Conservation (phyloP, 1,140 invertebrate species). For the Drosophila ercepeae region DNA sequence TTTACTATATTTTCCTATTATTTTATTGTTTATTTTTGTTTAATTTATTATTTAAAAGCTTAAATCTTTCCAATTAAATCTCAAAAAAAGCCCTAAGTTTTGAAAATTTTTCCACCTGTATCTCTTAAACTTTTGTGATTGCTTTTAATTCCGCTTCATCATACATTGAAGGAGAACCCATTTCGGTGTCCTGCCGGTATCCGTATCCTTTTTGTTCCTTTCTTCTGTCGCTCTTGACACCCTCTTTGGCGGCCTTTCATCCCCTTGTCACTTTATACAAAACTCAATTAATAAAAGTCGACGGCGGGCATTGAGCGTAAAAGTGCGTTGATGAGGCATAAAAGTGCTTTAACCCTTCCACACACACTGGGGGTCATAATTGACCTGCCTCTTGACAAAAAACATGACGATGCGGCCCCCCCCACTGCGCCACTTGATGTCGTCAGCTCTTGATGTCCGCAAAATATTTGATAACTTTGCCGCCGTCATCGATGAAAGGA, state of each 20-base stretch:
- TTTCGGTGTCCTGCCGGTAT: not conserved
- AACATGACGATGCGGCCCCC: not conserved
- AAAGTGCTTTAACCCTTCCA: conserved; percentile 57
- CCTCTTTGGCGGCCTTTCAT: not conserved
- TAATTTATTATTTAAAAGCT: no score
- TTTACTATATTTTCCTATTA: not conserved
- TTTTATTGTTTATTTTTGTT: not conserved
- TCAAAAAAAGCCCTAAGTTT: no score
- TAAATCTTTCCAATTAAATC: no score
- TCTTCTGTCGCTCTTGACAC: no score
- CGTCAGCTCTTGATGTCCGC: not conserved
- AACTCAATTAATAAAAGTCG: conserved; percentile 74
- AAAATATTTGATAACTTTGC: not conserved
- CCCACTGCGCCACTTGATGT: not conserved
- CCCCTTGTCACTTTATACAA: conserved; percentile 51
- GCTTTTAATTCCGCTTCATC: conserved; percentile 19
- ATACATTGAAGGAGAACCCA: conserved; percentile 6
- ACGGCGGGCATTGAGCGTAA: conserved; percentile 59
- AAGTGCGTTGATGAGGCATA: conserved; percentile 69
- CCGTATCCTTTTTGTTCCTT: not conserved
- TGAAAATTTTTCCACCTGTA: not conserved
- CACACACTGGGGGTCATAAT: not conserved
- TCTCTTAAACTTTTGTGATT: not conserved
- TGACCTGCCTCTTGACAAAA: not conserved
- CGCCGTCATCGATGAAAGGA: conserved; percentile 22